Evolutionary conservation across 2,888 invertebrate species (phyloP).

Genomic region (Periphyllus acericola): DNA sequence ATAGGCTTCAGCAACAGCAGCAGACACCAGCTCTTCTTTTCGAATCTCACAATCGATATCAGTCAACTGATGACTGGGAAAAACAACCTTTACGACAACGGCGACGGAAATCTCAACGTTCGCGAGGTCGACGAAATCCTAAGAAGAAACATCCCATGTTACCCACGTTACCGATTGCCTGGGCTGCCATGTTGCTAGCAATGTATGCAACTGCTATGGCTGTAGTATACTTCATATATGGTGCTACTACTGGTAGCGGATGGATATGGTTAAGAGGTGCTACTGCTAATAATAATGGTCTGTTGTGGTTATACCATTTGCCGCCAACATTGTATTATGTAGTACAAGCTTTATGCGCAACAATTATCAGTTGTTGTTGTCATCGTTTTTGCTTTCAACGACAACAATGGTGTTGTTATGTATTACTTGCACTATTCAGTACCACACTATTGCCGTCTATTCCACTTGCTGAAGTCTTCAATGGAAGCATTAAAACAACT

Average conservation of each 20-base stretch:
- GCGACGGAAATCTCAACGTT: neutral
- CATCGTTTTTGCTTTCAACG: neutral
- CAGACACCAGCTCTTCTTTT: conserved; percentile 1
- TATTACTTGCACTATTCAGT: conserved; percentile 13
- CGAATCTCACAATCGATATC: conserved; percentile 17
- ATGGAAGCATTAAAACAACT: too few relatives aligned
- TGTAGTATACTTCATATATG: neutral
- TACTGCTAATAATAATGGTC: neutral
- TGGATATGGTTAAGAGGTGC: conserved; percentile 44
- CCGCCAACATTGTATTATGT: conserved; percentile 21
- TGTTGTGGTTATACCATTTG: neutral
- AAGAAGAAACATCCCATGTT: neutral
- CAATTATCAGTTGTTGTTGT: neutral
- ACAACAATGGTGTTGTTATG: conserved; percentile 21
- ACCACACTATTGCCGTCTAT: conserved; percentile 8
- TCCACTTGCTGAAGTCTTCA: conserved; percentile 16
- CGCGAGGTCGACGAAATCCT: neutral
- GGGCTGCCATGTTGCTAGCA: conserved; percentile 1
- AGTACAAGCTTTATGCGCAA: neutral
- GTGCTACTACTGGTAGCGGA: neutral
- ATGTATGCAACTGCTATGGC: conserved; percentile 34
- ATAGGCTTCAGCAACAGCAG: neutral
- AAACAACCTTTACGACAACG: conserved; percentile 35
- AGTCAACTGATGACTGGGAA: conserved; percentile 48
- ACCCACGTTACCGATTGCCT: conserved; percentile 6